Evolutionary conservation across 2,888 invertebrate species (phyloP), one percentile per base, ranked within the genome.

Genomic region (Drosophila maculinotata): DNA sequence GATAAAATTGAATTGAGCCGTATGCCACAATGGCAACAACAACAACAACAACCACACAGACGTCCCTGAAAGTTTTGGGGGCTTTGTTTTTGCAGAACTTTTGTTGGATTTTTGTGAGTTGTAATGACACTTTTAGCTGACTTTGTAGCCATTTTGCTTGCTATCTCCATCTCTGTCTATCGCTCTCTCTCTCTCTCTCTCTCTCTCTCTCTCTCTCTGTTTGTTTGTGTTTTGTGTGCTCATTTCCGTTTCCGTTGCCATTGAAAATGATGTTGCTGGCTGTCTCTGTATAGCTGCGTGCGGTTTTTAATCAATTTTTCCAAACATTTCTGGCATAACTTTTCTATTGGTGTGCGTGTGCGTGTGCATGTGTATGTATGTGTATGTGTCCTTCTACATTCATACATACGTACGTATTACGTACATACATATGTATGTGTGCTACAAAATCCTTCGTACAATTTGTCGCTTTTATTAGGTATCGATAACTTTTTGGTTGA

Each of bases 1-100:
- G 89, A 90, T 89, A 90, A 90, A 89, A 89, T 83, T 86, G 76
- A 88, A 88, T 90, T 89, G 89, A 80, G 87, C 77, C 81, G 63
- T 70, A 65, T 75, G 83, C 76, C 85, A 47, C 60, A 62, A 26
- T 38, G 54, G 44, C 45, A 65, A 28, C 47, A 49, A 36, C 51
- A 42, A 15, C 42, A 17, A 38, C 26, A 33, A 39, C 35, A 47
- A 20, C 36, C 64, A 45, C 42, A 48, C 20, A 20, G 20, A 20
- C 20, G 20, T 20, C 20, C 20, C 2, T 20, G 20, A 20, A 20
- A 20, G 28, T 60, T 42, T 47, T 39, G 28, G 44, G 41, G 36
- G 60, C 53, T 62, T 79, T 62, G 35, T 58, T 36, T 56, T 48
- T 52, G 59, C 58, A 52, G 33, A 60, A 63, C 48, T 76, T 77